Conservation (phyloP, 2,113 vertebrate genomes). For the Mormyrus iriodes region DNA sequence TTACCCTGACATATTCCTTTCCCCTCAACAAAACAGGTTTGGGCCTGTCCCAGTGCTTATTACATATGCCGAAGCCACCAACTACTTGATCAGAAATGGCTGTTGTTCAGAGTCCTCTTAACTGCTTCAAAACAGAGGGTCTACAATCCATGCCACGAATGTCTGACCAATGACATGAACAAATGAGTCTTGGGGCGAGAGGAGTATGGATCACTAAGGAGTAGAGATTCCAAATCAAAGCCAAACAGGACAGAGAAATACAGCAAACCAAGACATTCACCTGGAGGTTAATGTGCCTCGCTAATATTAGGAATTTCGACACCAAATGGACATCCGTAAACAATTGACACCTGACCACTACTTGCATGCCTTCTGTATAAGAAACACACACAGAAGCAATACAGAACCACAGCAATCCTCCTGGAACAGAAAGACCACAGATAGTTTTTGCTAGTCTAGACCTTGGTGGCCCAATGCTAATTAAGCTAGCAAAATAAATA, state of each 20-base stretch:
- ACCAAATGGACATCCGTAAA: background rate
- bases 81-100: background rate
- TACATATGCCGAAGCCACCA: background rate
- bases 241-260: background rate
- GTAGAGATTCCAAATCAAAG: background rate
- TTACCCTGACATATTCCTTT: background rate
- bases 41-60: background rate
- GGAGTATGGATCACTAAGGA: background rate
- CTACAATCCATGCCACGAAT: background rate
- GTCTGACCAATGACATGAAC: background rate
- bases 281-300: background rate
- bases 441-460: background rate
- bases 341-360: background rate
- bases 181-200: background rate
- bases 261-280: background rate
- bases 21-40: background rate
- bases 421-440: background rate
- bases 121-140: background rate
- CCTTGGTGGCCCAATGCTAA: background rate
- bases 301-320: background rate
- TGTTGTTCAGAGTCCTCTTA: background rate
- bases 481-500: constrained; percentile 4
- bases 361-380: background rate
- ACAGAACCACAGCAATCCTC: background rate
- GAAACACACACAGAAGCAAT: background rate